Base-by-base conservation (phyloP, 2,797 vertebrate genomes). In the Podarcis siculus region DNA sequence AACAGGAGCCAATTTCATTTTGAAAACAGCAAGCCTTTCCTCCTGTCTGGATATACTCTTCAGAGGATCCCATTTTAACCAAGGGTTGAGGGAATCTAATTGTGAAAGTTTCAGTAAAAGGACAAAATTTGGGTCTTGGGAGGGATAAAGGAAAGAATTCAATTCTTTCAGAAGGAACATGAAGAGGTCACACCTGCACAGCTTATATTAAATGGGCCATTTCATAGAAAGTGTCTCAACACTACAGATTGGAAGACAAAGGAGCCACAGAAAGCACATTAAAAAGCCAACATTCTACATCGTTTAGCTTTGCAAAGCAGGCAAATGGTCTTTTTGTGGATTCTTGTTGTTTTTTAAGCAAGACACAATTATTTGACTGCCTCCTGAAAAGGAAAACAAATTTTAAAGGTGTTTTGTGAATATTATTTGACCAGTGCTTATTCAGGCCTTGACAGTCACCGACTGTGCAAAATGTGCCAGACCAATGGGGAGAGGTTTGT, bases 401-500 rank as follows among this genome's bases (percentile, higher is more conserved):
- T 81, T 87, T 89, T 86, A 87, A 76, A 83, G 35, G 19, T 87
- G 58, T 3, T 66, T 42, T 58, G 9, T 73, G 37, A 71, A 86
- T 81, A 19, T 55, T 42, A 88, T 90, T 94, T 94, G 85, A 93
- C 27, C 76, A 69, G 58, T 69, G 42, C 86, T 82, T 89, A 35
- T 80, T 83, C 39, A 90, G 75, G 85, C 80, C 85, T 27, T 94
- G 83, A 82, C 79, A 94, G 78, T 89, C 83, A 92, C 35, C 80
- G 87, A 64, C 82, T 91, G 61, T 30, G 87, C 19, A 91, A 88
- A 90, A 61, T 72, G 19, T 73, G 81, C 78, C 42, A 25, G 90
- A 45, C 88, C 94, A 93, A 92, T 92, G 82, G 91, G 77, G 94
- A 80, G 27, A 23, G 79, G 85, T 93, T 86, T 89, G n/a, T 13